Percentiles rank a stretch among this genome's conserved stretches.
phyloP scores from a whole-genome alignment of 2,888 invertebrate genomes.

The Xestia rhomboidea region DNA sequence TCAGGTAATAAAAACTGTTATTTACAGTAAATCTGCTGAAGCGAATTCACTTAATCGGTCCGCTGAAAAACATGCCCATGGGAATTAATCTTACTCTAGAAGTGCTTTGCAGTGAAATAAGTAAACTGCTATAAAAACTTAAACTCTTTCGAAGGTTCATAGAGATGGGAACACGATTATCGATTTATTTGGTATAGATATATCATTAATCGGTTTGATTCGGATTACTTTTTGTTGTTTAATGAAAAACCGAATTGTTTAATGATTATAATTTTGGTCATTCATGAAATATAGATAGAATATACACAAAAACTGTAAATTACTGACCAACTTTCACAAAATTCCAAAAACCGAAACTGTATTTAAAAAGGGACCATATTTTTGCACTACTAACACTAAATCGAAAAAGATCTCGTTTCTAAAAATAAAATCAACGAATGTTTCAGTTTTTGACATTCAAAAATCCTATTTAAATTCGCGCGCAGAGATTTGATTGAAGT shows the following conservation, averaged over 20 bases:
- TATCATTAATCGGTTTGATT: neutral
- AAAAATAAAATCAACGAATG: slow-evolving; percentile 14
- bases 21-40: slow-evolving; percentile 36
- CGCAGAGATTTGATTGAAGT: slow-evolving; percentile 31
- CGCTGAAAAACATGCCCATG: slow-evolving; percentile 55
- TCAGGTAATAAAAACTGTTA: slow-evolving; percentile 40
- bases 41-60: slow-evolving; percentile 51
- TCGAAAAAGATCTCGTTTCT: neutral
- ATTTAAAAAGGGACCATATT: neutral
- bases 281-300: neutral
- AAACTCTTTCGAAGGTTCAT: slow-evolving; percentile 67
- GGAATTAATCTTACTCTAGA: slow-evolving; percentile 62
- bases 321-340: neutral
- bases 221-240: neutral
- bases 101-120: slow-evolving; percentile 60
- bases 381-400: neutral
- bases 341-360: neutral
- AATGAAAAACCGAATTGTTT: too few relatives aligned
- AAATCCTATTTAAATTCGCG: slow-evolving; percentile 37
- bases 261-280: too few relatives aligned
- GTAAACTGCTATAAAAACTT: slow-evolving; percentile 69
- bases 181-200: slow-evolving; percentile 1
- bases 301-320: neutral
- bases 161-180: slow-evolving; percentile 52
- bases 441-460: slow-evolving; percentile 26